phyloP scores from a whole-genome alignment of 1,140 invertebrate genomes.

The Drosophila yakuba region DNA sequence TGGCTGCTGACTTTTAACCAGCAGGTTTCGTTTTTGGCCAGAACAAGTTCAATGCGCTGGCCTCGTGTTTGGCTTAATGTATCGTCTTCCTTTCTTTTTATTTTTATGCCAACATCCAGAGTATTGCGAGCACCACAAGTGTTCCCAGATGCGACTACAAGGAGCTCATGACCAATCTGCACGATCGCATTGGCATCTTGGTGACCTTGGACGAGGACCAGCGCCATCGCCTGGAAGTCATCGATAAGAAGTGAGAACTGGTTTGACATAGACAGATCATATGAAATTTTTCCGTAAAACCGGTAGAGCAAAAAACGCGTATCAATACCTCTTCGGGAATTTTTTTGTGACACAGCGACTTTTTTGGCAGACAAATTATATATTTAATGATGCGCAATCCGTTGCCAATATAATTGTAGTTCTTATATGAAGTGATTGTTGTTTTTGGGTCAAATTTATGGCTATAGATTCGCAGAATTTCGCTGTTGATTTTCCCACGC shows the following conservation, averaged over 20 bases:
- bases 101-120: neutral
- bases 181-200: conserved; percentile 84
- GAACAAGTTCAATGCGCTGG: conserved; percentile 52
- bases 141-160: conserved; percentile 52
- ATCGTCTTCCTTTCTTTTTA: conserved; percentile 6
- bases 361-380: conserved; percentile 26
- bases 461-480: conserved; percentile 15
- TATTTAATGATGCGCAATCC: conserved; percentile 17
- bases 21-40: conserved; percentile 50
- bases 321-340: conserved; percentile 12
- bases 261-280: conserved; percentile 30
- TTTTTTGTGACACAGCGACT: conserved; percentile 17
- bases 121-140: neutral
- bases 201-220: conserved; percentile 85
- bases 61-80: conserved; percentile 32
- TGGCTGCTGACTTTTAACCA: conserved; percentile 31
- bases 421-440: conserved; percentile 15
- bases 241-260: conserved; percentile 85
- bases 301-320: conserved; percentile 31
- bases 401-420: neutral
- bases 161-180: conserved; percentile 73
- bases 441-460: conserved; percentile 19
- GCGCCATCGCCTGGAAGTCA: conserved; percentile 82
- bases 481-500: conserved; percentile 17
- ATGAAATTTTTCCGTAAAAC: conserved; percentile 28